Percentiles rank a stretch among this genome's conserved stretches.
phyloP scores from a whole-genome alignment of 2,888 invertebrate species.

The Neoitamus cyanurus region DNA sequence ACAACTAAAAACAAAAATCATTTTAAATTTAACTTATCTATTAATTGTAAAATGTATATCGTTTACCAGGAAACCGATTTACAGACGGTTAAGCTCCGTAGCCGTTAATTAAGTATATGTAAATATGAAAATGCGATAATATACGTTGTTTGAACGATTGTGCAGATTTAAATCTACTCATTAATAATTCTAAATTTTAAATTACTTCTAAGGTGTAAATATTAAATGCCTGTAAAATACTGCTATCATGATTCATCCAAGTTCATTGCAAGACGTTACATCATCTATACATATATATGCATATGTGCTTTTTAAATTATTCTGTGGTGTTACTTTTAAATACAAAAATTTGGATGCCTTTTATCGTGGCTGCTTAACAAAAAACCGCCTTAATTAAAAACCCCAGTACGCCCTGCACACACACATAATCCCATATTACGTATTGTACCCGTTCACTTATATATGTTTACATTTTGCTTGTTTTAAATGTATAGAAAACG shows the following conservation, averaged over 20 bases:
- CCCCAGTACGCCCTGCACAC: not conserved
- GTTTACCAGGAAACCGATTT: no score
- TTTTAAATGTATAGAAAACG: conserved; percentile 69
- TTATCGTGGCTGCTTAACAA: not conserved
- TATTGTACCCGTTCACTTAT: conserved; percentile 35
- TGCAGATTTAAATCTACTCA: not conserved
- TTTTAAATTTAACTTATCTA: no score
- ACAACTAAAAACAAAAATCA: no score
- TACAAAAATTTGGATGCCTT: conserved; percentile 9
- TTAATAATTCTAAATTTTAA: not conserved
- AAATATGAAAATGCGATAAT: no score
- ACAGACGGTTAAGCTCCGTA: no score
- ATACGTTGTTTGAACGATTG: not conserved
- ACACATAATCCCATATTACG: not conserved
- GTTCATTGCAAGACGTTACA: not conserved
- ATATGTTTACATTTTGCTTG: conserved; percentile 50
- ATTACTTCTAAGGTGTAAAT: not conserved
- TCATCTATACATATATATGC: not conserved
- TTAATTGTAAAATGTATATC: no score
- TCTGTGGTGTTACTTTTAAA: not conserved
- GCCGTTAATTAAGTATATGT: no score
- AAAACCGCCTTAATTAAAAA: not conserved
- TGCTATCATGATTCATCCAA: not conserved
- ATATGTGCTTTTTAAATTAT: not conserved
- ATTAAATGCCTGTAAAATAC: not conserved